phyloP scores from a whole-genome alignment of 2,797 vertebrate species.

The Eupleurogrammus muticus region DNA sequence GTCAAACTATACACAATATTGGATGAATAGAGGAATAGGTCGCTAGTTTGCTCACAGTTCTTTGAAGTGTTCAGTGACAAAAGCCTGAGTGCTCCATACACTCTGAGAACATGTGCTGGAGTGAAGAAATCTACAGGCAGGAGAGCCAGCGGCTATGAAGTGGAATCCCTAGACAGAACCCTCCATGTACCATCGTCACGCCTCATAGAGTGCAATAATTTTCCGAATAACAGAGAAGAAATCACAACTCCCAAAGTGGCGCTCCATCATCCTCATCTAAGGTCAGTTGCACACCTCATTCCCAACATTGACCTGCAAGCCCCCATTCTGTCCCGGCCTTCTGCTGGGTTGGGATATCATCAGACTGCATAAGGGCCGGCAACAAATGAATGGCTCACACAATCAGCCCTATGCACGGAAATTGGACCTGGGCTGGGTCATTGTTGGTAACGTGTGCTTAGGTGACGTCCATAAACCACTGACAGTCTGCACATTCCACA shows the following conservation, averaged over 20 bases:
- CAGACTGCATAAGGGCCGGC: constrained; percentile 20
- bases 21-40: constrained; percentile 51
- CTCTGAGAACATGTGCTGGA: too few species aligned
- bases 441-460: too few species aligned
- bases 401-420: too few species aligned
- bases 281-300: too few species aligned
- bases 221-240: constrained; percentile 40
- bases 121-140: too few species aligned
- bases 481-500: too few species aligned
- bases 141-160: too few species aligned
- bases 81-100: too few species aligned
- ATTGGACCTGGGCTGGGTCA: too few species aligned
- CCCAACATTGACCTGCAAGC: constrained; percentile 6
- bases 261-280: too few species aligned
- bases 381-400: constrained; percentile 26
- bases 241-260: constrained; percentile 29
- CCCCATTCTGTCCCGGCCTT: constrained; percentile 10
- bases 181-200: neutral
- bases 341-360: constrained; percentile 39
- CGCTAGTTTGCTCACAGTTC: constrained; percentile 31
- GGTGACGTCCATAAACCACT: too few species aligned
- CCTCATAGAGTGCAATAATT: constrained; percentile 40
- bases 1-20: constrained; percentile 25
- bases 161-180: neutral
- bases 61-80: constrained; percentile 40